Percentiles rank a stretch among this genome's conserved stretches.
phyloP scores from a whole-genome alignment of 2,888 invertebrate genomes.

The Colletes collaris region DNA sequence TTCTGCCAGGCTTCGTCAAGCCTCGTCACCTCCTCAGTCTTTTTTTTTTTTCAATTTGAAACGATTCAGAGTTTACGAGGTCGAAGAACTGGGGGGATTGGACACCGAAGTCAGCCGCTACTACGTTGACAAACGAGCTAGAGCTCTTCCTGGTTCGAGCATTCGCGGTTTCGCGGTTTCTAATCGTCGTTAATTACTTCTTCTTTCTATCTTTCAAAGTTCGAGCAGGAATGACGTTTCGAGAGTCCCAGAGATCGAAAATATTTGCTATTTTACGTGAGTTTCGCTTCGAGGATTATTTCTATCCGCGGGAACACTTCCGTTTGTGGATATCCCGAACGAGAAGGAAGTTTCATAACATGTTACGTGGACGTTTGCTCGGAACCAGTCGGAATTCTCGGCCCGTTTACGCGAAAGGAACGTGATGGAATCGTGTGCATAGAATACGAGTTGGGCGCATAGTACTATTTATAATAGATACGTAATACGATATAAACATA shows the following conservation, averaged over 20 bases:
- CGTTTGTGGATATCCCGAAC: background rate
- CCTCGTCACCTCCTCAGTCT: constrained; percentile 37
- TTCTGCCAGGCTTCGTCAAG: constrained; percentile 45
- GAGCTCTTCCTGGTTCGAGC: constrained; percentile 18
- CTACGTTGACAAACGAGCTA: constrained; percentile 5
- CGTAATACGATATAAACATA: constrained; percentile 45
- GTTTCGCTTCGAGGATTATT: background rate
- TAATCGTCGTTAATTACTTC: too few relatives aligned
- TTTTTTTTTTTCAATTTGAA: constrained; percentile 32
- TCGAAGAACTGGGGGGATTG: constrained; percentile 50
- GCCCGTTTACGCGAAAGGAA: constrained; percentile 59
- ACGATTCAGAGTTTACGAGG: constrained; percentile 50
- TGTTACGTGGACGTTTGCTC: constrained; percentile 33
- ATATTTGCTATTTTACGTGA: too few relatives aligned
- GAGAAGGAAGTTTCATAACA: too few relatives aligned
- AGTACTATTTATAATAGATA: constrained; percentile 32
- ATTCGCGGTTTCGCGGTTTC: too few relatives aligned
- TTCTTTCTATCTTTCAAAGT: too few relatives aligned
- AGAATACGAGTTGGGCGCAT: constrained; percentile 59
- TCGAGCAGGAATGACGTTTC: too few relatives aligned
- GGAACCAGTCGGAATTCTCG: constrained; percentile 45
- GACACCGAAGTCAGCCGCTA: constrained; percentile 59
- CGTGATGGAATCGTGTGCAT: constrained; percentile 67
- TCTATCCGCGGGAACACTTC: background rate
- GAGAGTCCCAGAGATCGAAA: too few relatives aligned